These are phyloP conservation scores for Eudyptes chrysolophus DNA, from an alignment of 2,113 vertebrate genomes.

Conservation along the genomic window DNA sequence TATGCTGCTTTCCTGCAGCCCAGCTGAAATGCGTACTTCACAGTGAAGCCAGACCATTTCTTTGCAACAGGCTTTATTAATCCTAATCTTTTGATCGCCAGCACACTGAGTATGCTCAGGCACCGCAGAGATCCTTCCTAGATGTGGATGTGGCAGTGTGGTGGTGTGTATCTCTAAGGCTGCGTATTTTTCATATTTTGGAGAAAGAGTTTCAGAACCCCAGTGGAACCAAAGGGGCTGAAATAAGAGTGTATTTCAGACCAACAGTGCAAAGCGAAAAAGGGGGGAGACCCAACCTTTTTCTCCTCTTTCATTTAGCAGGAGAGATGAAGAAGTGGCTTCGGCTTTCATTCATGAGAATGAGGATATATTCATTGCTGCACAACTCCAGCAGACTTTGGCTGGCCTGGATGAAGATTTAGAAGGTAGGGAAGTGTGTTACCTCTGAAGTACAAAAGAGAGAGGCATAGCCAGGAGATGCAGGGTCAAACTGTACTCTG, in stretches of 20 bases:
- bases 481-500: not conserved
- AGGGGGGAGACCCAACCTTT: not conserved
- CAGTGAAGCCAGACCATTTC: not conserved
- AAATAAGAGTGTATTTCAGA: not conserved
- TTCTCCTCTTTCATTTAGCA: not conserved
- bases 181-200: not conserved
- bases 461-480: not conserved
- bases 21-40: accelerated
- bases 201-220: not conserved
- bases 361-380: conserved; percentile 65
- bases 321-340: conserved; percentile 3
- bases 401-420: conserved; percentile 78
- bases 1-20: not conserved
- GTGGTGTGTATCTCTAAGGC: not conserved
- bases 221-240: not conserved
- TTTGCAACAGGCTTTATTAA: not conserved
- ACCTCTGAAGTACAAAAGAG: not conserved
- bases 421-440: conserved; percentile 69
- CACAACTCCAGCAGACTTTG: conserved; percentile 74
- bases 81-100: not conserved
- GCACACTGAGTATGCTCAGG: not conserved
- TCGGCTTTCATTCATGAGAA: not conserved
- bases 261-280: not conserved
- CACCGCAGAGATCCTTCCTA: not conserved
- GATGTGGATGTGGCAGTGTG: not conserved